These are phyloP conservation scores for Scomberomorus guttatus DNA, from an alignment of 2,797 vertebrate genomes.

Conservation along the genomic window DNA sequence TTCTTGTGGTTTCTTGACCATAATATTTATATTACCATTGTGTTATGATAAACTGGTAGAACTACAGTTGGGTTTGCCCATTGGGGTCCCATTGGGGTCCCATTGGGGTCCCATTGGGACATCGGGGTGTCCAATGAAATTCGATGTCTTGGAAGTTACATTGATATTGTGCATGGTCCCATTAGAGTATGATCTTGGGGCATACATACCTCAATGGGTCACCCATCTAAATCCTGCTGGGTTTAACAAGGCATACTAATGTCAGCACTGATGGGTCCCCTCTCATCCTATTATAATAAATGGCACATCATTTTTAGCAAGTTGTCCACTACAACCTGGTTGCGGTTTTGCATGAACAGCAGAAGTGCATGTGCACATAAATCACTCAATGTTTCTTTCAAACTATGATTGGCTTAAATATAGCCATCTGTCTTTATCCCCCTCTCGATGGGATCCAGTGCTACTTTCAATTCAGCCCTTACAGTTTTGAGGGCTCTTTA, in stretches of 20 bases:
- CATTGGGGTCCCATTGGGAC: background rate
- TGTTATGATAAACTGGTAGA: constrained; percentile 8
- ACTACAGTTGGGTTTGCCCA: background rate
- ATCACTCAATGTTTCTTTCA: constrained; percentile 19
- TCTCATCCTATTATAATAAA: background rate
- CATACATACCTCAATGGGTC: background rate
- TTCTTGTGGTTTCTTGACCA: constrained; percentile 21
- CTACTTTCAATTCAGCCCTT: constrained; percentile 46
- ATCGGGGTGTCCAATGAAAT: background rate
- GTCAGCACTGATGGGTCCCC: background rate
- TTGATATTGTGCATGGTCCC: too few species aligned
- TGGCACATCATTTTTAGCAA: background rate
- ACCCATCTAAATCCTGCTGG: background rate
- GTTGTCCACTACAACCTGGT: background rate
- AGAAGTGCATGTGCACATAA: constrained; percentile 7
- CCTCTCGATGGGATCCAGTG: constrained; percentile 27
- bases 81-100: background rate
- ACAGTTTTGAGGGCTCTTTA: constrained; percentile 49
- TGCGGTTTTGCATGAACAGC: constrained; percentile 7
- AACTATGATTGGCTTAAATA: constrained; percentile 19
- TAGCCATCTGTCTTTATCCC: constrained; percentile 35
- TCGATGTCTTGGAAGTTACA: background rate
- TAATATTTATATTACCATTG: background rate
- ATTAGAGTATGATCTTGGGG: background rate
- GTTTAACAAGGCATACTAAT: background rate